Conservation (phyloP, 1,140 invertebrate species). For the Telenomus remus region DNA sequence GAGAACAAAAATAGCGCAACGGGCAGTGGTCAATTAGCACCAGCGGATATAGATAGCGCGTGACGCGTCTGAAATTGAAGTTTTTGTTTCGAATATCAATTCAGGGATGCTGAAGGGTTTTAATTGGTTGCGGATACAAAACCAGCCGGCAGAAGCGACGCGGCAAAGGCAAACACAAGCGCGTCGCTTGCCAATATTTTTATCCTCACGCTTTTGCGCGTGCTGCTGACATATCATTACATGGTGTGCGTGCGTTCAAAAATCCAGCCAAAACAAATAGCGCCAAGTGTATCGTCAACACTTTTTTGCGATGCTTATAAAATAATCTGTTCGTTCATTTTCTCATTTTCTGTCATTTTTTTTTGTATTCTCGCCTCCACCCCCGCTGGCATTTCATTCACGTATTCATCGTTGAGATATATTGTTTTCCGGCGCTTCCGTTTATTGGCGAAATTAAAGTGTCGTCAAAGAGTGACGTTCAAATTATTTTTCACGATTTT, state of each 20-base stretch:
- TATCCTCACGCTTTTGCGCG: slow-evolving; percentile 44
- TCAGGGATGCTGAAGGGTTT: slow-evolving; percentile 67
- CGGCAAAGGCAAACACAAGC: slow-evolving; percentile 54
- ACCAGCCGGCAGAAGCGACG: slow-evolving; percentile 56
- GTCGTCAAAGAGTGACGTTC: slow-evolving; percentile 48
- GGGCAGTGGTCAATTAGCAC: slow-evolving; percentile 71
- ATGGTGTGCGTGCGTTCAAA: slow-evolving; percentile 27
- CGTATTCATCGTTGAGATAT: slow-evolving; percentile 18
- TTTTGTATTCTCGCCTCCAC: too few species aligned
- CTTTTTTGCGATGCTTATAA: slow-evolving; percentile 53
- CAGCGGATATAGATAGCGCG: slow-evolving; percentile 57
- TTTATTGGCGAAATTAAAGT: slow-evolving; percentile 51
- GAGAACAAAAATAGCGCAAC: slow-evolving; percentile 66
- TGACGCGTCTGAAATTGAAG: slow-evolving; percentile 71
- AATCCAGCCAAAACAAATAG: slow-evolving; percentile 45
- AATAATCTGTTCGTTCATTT: slow-evolving; percentile 50
- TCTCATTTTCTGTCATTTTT: slow-evolving; percentile 44
- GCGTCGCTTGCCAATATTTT: slow-evolving; percentile 33
- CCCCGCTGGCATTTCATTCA: neutral
- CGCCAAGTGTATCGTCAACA: slow-evolving; percentile 50
- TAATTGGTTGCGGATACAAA: slow-evolving; percentile 66
- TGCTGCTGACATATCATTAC: slow-evolving; percentile 40
- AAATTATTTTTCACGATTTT: slow-evolving; percentile 45
- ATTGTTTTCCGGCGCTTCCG: slow-evolving; percentile 44
- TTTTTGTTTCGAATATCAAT: slow-evolving; percentile 73